Evolutionary conservation across 1,140 invertebrate genomes (phyloP), one percentile per base, ranked within the genome.

Genomic region (Anastrepha ludens): DNA sequence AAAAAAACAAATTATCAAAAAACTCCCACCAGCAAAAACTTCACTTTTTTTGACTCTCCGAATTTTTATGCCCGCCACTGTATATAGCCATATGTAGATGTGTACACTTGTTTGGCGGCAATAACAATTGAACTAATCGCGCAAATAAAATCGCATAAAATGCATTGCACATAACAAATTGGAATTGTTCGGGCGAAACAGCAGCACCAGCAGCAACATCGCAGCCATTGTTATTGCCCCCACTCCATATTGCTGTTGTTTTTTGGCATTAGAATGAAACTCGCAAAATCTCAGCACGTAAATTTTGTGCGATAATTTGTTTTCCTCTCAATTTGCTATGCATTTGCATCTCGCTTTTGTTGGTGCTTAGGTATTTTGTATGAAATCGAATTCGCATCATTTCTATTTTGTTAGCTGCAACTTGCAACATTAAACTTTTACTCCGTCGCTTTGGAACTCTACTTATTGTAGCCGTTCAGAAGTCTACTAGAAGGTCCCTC

Each of bases 111-210:
- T n/a, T 74, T n/a, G 47, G 7, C 47, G 47, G 47, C 44, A 55
- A 81, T 81, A 81, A 81, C 74, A 81, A 81, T 55, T 55, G 47
- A 81, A 81, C 44, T 81, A 81, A 81, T 81, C 74, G 74, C 74
- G 74, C 74, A 55, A 55, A 81, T 81, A 81, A 81, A 81, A 81
- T 81, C 74, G 17, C 74, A 81, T 81, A 55, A 81, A 81, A 81
- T 81, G 44, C 47, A 81, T 55, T 81, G 74, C 74, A 81, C 50
- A 81, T 55, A 81, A 58, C 44, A 29, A 55, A 55, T 55, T 50
- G 47, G 6, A 55, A 81, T 81, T 81, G 74, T 81, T 81, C 6
- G n/a, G 20, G 74, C 74, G 74, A 29, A 58, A 81, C 47, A 20
- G 74, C 13, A 81, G n/a, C 47, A 81, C 29, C 29, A 29, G 39